A percentile compares a stretch with the other conserved stretches of the same genome.
Conservation (phyloP, 2,797 vertebrate species). For the Pempheris klunzingeri region DNA sequence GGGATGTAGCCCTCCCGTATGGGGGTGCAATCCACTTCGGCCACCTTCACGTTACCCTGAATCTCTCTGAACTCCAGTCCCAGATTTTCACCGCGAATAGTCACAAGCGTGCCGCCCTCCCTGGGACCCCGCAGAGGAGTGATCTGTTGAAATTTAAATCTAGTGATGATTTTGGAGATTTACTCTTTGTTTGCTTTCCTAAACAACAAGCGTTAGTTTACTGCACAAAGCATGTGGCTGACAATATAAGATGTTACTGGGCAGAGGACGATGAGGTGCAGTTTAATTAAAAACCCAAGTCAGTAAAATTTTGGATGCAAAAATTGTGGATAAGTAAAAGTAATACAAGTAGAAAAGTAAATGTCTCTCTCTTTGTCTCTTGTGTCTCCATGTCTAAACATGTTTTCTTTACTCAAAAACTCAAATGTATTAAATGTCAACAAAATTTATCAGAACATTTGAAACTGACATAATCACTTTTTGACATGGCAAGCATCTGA, state of each 20-base stretch:
- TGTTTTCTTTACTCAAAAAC: background rate
- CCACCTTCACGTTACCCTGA: slow-evolving; percentile 92
- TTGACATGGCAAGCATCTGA: background rate
- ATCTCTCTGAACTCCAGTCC: slow-evolving; percentile 96
- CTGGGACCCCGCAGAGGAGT: slow-evolving; percentile 93
- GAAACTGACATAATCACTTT: background rate
- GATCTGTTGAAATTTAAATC: slow-evolving; percentile 84
- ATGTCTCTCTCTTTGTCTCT: background rate
- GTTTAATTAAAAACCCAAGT: background rate
- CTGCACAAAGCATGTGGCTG: background rate
- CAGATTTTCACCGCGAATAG: slow-evolving; percentile 96
- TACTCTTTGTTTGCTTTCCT: background rate
- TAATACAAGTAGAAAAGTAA: background rate
- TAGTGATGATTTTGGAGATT: slow-evolving; percentile 1
- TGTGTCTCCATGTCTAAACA: background rate
- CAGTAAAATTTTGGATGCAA: background rate
- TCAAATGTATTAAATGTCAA: background rate
- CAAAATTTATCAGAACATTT: background rate
- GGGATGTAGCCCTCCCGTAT: slow-evolving; percentile 96
- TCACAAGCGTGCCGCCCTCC: slow-evolving; percentile 96
- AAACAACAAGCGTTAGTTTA: background rate
- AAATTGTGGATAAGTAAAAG: background rate
- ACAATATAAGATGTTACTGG: background rate
- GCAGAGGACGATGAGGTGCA: background rate
- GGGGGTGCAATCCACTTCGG: slow-evolving; percentile 95